Percentiles rank a stretch among this genome's conserved stretches.
Evolutionary conservation across 2,888 invertebrate genomes (phyloP).

Genomic region (Pyrrhosoma nymphula): DNA sequence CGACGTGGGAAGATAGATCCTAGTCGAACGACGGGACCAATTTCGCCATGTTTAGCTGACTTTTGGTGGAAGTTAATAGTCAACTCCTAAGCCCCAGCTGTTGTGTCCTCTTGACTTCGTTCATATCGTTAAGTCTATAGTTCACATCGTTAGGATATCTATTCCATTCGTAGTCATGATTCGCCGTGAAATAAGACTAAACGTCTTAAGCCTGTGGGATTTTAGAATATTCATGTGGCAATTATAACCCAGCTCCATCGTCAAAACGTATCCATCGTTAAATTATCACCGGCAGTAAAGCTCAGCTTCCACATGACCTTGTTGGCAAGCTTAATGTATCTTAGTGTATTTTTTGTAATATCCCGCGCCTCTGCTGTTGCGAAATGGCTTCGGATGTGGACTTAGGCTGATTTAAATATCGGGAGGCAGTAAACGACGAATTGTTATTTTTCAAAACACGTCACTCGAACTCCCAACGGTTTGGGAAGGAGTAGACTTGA

Average conservation of each 20-base stretch:
- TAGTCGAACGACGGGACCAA: too few species aligned
- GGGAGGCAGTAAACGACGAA: neutral
- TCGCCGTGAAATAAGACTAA: neutral
- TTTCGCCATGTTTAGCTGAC: too few species aligned
- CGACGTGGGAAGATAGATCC: too few species aligned
- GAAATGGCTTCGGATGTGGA: neutral
- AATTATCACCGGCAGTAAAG: neutral
- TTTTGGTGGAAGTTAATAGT: too few species aligned
- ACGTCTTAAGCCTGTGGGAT: neutral
- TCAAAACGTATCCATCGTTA: neutral
- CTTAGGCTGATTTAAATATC: neutral
- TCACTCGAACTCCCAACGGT: neutral
- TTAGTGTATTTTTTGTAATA: neutral
- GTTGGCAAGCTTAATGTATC: neutral
- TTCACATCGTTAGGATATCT: neutral
- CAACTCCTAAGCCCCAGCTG: too few species aligned
- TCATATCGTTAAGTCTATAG: neutral
- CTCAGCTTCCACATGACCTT: neutral
- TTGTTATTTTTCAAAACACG: constrained; percentile 33
- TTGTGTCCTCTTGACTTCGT: neutral
- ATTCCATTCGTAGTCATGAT: neutral
- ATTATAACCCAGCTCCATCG: neutral
- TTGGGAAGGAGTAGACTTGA: neutral
- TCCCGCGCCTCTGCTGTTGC: neutral
- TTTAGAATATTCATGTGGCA: neutral